These are phyloP conservation scores for Strix occidentalis DNA, from an alignment of 2,797 vertebrate genomes.

Conservation along the genomic window DNA sequence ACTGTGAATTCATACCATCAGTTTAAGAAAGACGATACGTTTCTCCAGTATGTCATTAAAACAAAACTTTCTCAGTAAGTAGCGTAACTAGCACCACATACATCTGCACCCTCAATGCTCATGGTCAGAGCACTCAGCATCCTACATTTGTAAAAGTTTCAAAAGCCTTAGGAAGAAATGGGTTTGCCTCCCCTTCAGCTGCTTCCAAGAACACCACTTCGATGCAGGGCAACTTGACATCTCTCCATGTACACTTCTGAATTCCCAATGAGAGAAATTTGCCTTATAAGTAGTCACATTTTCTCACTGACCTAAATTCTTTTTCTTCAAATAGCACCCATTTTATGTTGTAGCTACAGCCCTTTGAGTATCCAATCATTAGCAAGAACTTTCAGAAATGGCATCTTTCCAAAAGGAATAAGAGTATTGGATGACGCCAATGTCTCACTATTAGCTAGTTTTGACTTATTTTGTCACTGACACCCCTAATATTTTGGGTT, in stretches of 20 bases:
- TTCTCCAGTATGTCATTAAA: not conserved
- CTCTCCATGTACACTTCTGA: not conserved
- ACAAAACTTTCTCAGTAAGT: not conserved
- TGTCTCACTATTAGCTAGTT: not conserved
- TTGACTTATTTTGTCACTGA: not conserved
- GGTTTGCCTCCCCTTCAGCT: not conserved
- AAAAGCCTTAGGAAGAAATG: not conserved
- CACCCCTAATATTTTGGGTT: not conserved
- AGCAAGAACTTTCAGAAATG: not conserved
- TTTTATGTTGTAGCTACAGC: not conserved
- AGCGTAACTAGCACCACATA: not conserved
- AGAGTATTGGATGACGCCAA: not conserved
- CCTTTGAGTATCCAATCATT: not conserved
- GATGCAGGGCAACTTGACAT: not conserved
- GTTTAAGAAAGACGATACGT: not conserved
- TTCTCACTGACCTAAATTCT: not conserved
- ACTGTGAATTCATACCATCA: not conserved
- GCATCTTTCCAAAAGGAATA: not conserved
- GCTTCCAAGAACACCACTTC: not conserved
- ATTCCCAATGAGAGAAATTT: not conserved
- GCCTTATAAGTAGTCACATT: not conserved
- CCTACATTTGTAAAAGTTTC: not conserved
- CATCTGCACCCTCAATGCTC: not conserved
- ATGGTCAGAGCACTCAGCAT: not conserved
- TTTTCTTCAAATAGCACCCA: not conserved